phyloP scores from a whole-genome alignment of 2,888 invertebrate genomes.

The Fragum fragum region DNA sequence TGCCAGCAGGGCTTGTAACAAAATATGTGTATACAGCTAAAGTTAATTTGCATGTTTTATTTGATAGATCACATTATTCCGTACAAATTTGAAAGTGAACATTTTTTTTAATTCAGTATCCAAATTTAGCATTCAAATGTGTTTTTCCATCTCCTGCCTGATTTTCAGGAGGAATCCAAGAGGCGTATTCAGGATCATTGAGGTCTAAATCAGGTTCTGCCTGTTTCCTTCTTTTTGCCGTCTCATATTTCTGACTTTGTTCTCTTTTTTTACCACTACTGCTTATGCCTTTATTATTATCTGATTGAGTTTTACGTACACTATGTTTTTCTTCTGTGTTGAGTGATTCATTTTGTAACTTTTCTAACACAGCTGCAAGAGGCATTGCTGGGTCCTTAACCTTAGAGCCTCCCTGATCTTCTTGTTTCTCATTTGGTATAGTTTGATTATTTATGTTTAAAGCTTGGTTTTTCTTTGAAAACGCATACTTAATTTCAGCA shows the following conservation, averaged over 20 bases:
- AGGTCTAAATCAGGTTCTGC: conserved; percentile 61
- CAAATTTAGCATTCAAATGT: conserved; percentile 92
- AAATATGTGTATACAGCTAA: too few species aligned
- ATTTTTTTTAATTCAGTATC: conserved; percentile 91
- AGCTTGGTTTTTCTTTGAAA: neutral
- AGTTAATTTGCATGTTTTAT: too few species aligned
- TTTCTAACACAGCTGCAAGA: conserved; percentile 60
- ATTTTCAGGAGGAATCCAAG: conserved; percentile 92
- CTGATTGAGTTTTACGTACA: conserved; percentile 7
- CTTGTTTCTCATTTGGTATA: neutral
- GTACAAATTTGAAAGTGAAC: too few species aligned
- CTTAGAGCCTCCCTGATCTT: neutral
- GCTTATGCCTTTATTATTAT: neutral
- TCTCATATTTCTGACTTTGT: conserved; percentile 18
- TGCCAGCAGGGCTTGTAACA: too few species aligned
- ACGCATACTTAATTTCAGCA: neutral
- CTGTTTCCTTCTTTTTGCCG: conserved; percentile 41
- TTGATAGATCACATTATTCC: too few species aligned
- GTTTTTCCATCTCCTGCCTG: conserved; percentile 94
- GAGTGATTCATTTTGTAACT: conserved; percentile 56
- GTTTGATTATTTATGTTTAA: neutral
- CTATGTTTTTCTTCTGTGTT: conserved; percentile 10
- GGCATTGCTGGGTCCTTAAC: conserved; percentile 58
- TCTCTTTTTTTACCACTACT: conserved; percentile 46
- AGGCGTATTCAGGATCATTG: conserved; percentile 90